Evolutionary conservation across 2,888 invertebrate species (phyloP).

Genomic region (Ypsolopha scabrella): DNA sequence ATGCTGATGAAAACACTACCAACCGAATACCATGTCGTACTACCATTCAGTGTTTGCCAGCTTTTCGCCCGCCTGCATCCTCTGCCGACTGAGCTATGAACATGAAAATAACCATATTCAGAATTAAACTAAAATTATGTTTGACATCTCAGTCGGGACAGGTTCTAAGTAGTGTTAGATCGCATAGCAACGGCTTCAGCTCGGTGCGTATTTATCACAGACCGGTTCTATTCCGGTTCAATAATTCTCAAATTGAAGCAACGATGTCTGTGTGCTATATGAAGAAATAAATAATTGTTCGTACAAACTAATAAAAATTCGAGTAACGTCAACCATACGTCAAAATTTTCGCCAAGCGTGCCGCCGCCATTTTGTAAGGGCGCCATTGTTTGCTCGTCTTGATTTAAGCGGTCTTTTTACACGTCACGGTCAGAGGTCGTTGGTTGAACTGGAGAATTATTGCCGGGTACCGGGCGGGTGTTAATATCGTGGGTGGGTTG

Average conservation of each 20-base stretch:
- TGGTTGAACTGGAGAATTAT: too few relatives aligned
- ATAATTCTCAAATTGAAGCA: not conserved
- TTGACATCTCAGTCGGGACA: not conserved
- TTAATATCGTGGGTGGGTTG: conserved; percentile 7
- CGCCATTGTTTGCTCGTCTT: too few relatives aligned
- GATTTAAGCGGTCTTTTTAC: too few relatives aligned
- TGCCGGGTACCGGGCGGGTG: too few relatives aligned
- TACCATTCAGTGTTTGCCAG: not conserved
- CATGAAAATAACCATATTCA: not conserved
- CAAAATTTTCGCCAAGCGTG: too few relatives aligned
- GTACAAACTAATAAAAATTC: too few relatives aligned
- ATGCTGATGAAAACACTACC: not conserved
- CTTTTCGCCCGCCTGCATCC: conserved; percentile 6
- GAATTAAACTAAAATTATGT: not conserved
- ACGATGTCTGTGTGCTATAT: too few relatives aligned
- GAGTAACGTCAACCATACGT: too few relatives aligned
- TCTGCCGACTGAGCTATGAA: not conserved
- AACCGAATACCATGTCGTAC: not conserved
- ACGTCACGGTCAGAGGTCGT: too few relatives aligned
- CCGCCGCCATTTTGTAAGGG: too few relatives aligned
- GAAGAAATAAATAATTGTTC: too few relatives aligned
- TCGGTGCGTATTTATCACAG: conserved; percentile 15
- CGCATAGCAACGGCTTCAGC: conserved; percentile 19
- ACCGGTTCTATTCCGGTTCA: not conserved
- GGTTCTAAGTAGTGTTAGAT: not conserved